Evolutionary conservation across 2,113 vertebrate genomes (phyloP).

Genomic region (Grus americana): DNA sequence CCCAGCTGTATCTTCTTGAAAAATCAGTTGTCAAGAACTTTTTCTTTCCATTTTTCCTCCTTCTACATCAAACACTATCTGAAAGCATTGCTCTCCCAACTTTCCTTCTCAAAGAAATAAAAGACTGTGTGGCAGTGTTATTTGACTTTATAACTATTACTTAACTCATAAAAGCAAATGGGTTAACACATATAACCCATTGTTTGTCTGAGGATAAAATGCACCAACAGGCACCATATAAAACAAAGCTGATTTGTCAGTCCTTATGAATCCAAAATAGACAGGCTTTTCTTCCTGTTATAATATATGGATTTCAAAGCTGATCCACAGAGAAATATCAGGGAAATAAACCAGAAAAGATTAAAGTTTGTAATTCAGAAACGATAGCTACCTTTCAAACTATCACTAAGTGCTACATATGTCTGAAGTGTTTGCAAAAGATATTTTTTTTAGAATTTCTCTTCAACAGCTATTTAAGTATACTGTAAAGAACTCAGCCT

Average conservation of each 20-base stretch:
- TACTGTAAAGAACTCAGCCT: not conserved
- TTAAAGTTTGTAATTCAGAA: not conserved
- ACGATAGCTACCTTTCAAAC: not conserved
- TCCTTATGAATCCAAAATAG: not conserved
- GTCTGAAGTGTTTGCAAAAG: not conserved
- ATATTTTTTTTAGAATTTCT: not conserved
- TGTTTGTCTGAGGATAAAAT: not conserved
- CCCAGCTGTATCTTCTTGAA: not conserved
- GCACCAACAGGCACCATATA: slow-evolving; percentile 2
- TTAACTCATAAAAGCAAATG: not conserved
- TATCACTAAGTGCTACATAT: not conserved
- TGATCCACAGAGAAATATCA: not conserved
- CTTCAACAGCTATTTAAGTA: not conserved
- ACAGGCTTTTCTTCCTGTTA: not conserved
- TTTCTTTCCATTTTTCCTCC: not conserved
- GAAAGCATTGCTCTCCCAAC: not conserved
- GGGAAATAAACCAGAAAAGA: not conserved
- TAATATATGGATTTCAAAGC: not conserved
- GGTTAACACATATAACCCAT: not conserved
- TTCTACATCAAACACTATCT: not conserved
- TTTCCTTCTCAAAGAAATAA: not conserved
- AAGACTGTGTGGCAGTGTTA: not conserved
- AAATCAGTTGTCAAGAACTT: not conserved
- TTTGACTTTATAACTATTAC: not conserved
- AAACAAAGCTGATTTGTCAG: slow-evolving; percentile 22